These are phyloP conservation scores for Lacanobia oleracea DNA, from an alignment of 2,888 invertebrate genomes.

Conservation along the genomic window DNA sequence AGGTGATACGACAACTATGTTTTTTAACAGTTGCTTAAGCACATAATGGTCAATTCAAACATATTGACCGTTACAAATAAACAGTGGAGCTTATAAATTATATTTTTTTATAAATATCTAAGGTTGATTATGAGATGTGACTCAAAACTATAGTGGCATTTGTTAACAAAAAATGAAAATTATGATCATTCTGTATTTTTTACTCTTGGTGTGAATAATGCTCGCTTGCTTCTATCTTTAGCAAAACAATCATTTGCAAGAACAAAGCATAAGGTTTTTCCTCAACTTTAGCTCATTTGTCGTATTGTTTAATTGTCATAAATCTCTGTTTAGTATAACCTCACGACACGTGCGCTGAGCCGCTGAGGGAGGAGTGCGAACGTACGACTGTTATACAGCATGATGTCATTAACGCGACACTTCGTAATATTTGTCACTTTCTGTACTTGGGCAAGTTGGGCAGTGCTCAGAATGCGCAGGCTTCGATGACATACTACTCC, in stretches of 20 bases:
- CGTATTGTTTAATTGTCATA: slow-evolving; percentile 53
- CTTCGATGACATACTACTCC: slow-evolving; percentile 78
- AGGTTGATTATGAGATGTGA: background rate
- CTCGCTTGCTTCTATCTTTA: slow-evolving; percentile 3
- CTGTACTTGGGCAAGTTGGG: slow-evolving; percentile 68
- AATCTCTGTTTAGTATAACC: slow-evolving; percentile 68
- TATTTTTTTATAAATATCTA: too few species aligned
- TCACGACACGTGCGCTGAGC: slow-evolving; percentile 83
- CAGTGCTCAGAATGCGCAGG: slow-evolving; percentile 69
- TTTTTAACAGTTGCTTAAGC: background rate
- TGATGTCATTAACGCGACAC: slow-evolving; percentile 87
- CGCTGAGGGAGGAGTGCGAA: slow-evolving; percentile 86
- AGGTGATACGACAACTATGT: background rate
- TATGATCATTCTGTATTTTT: slow-evolving; percentile 34
- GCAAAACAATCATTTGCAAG: slow-evolving; percentile 23
- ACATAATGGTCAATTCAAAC: background rate
- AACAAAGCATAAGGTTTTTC: slow-evolving; percentile 32
- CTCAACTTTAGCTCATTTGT: slow-evolving; percentile 39
- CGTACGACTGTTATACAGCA: slow-evolving; percentile 72
- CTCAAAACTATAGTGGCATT: slow-evolving; percentile 14
- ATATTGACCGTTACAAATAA: background rate
- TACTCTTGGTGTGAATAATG: slow-evolving; percentile 28
- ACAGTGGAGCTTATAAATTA: background rate
- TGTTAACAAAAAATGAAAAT: slow-evolving; percentile 36
- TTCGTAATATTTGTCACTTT: slow-evolving; percentile 80